Conservation (phyloP, 2,888 invertebrate species). For the Agelastica alni region DNA sequence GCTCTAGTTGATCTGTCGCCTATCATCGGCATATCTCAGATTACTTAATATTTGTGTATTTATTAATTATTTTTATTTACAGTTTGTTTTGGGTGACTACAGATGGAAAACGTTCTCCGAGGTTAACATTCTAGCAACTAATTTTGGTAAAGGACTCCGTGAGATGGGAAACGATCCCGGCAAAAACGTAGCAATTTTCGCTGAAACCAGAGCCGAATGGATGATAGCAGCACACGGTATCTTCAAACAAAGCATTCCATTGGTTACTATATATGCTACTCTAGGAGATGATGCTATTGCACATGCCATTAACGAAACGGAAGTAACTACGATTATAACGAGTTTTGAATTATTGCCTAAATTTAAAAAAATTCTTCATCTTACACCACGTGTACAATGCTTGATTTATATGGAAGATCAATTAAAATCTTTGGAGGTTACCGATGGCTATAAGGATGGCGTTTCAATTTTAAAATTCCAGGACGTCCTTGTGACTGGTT, state of each 20-base stretch:
- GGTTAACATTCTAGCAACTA: conserved; percentile 73
- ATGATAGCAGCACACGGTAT: conserved; percentile 95
- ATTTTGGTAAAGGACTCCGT: conserved; percentile 84
- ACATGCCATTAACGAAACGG: conserved; percentile 96
- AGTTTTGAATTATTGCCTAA: conserved; percentile 90
- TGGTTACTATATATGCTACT: conserved; percentile 97
- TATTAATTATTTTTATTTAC: conserved; percentile 39
- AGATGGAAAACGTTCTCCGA: conserved; percentile 85
- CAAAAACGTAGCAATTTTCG: conserved; percentile 88
- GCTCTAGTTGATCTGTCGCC: no score
- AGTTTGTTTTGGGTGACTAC: conserved; percentile 93
- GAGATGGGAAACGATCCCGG: conserved; percentile 75
- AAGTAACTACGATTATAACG: conserved; percentile 91
- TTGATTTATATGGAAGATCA: conserved; percentile 90
- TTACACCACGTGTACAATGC: conserved; percentile 76
- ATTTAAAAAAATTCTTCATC: conserved; percentile 75
- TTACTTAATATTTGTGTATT: no score
- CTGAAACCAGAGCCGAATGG: conserved; percentile 98
- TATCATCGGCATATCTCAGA: no score
- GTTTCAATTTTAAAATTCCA: conserved; percentile 76
- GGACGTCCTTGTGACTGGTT: conserved; percentile 65
- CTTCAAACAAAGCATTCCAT: conserved; percentile 93
- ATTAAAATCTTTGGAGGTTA: conserved; percentile 70
- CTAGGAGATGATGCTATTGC: conserved; percentile 93
- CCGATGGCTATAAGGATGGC: conserved; percentile 70